These are phyloP conservation scores for Lordiphosa fenestrarum DNA, from an alignment of 2,888 invertebrate species.

Conservation along the genomic window DNA sequence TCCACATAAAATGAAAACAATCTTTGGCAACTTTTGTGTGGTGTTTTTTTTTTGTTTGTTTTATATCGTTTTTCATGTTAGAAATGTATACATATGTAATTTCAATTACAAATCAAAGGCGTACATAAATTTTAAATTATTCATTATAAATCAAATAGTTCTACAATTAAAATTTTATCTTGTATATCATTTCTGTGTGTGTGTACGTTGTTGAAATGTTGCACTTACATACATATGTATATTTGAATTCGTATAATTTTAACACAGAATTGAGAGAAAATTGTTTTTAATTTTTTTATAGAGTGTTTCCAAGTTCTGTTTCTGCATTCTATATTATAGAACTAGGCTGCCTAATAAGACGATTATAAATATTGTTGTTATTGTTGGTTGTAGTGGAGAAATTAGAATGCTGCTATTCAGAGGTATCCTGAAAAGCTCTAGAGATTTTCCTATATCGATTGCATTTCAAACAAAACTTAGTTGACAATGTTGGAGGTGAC, in stretches of 20 bases:
- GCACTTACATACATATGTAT: constrained; percentile 23
- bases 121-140: constrained; percentile 63
- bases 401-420: constrained; percentile 43
- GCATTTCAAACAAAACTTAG: too few relatives aligned
- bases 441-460: too few relatives aligned
- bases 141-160: constrained; percentile 75
- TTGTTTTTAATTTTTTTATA: constrained; percentile 20
- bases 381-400: constrained; percentile 40
- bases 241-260: constrained; percentile 40
- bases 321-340: constrained; percentile 23
- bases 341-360: constrained; percentile 37
- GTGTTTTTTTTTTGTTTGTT: constrained; percentile 1
- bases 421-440: too few relatives aligned
- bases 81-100: constrained; percentile 67
- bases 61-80: constrained; percentile 63
- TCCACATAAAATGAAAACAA: constrained; percentile 16
- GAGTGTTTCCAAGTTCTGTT: constrained; percentile 12
- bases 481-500: too few relatives aligned
- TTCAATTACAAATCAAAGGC: constrained; percentile 71
- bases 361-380: constrained; percentile 19
- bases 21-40: background rate
- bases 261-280: constrained; percentile 42
- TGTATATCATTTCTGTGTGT: constrained; percentile 32
- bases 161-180: constrained; percentile 48
- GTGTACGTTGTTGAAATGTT: constrained; percentile 22